phyloP scores from a whole-genome alignment of 53 echinoderm and acorn worm genomes.

The Antedon mediterranea region DNA sequence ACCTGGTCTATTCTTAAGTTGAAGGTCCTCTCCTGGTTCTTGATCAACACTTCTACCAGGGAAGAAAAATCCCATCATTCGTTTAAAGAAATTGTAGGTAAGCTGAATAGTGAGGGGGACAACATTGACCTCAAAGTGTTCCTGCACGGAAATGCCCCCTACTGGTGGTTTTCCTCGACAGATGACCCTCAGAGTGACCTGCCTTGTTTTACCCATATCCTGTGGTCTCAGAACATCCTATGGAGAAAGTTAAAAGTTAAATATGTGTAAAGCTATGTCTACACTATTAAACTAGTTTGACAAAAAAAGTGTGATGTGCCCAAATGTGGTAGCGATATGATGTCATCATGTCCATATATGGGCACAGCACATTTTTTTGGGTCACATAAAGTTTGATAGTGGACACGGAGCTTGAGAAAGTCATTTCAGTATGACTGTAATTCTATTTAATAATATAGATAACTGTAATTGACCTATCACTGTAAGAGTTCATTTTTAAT shows the following conservation, averaged over 20 bases:
- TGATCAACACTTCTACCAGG: slow-evolving; percentile 67
- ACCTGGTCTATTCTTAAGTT: neutral
- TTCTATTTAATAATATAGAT: no score
- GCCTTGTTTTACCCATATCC: slow-evolving; percentile 68
- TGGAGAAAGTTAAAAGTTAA: neutral
- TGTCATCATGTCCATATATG: no score
- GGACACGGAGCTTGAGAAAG: no score
- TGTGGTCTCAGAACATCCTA: slow-evolving; percentile 79
- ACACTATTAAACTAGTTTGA: no score
- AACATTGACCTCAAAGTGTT: slow-evolving; percentile 93
- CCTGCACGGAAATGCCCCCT: slow-evolving; percentile 83
- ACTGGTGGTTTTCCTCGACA: slow-evolving; percentile 90
- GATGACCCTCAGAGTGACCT: slow-evolving; percentile 75
- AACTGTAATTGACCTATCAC: no score
- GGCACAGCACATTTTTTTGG: no score
- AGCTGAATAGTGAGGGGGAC: slow-evolving; percentile 83
- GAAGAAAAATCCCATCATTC: slow-evolving; percentile 91
- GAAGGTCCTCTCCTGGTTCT: slow-evolving; percentile 32
- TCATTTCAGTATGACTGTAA: no score
- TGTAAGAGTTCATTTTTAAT: no score
- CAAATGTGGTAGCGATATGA: no score
- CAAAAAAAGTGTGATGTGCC: no score
- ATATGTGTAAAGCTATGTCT: no score
- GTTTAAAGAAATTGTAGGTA: slow-evolving; percentile 90
- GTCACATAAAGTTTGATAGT: no score